Conservation (phyloP, 2,113 vertebrate genomes). For the Caranx melampygus region DNA sequence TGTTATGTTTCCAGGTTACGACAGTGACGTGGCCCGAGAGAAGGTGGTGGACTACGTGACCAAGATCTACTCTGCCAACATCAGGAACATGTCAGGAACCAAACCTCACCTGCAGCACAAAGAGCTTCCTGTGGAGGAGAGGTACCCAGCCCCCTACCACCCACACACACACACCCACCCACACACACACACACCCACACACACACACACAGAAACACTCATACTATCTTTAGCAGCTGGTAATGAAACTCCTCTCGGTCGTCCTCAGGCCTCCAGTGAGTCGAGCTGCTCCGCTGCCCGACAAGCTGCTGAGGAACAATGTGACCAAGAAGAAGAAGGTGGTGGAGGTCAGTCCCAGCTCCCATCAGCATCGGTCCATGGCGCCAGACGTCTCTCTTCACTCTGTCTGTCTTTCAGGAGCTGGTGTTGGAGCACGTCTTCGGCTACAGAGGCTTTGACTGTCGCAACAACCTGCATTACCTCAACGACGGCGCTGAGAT, state of each 20-base stretch:
- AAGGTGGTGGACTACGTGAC: conserved; percentile 93
- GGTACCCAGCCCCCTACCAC: conserved; percentile 74
- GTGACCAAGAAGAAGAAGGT: conserved; percentile 94
- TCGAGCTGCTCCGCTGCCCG: conserved; percentile 92
- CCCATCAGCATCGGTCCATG: fast-evolving
- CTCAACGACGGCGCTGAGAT: conserved; percentile 96
- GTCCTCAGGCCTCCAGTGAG: conserved; percentile 91
- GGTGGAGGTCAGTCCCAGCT: conserved; percentile 87
- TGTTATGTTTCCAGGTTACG: conserved; percentile 87
- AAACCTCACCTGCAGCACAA: conserved; percentile 95
- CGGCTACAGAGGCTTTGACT: conserved; percentile 96
- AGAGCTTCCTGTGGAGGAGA: conserved; percentile 91
- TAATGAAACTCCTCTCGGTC: background rate
- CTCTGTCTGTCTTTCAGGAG: conserved; percentile 82
- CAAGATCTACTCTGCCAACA: conserved; percentile 93
- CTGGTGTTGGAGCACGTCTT: conserved; percentile 95
- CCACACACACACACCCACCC: no score
- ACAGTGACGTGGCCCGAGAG: conserved; percentile 96
- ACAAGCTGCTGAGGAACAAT: conserved; percentile 95
- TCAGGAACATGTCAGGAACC: conserved; percentile 94
- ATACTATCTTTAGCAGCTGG: no score
- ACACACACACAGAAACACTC: no score
- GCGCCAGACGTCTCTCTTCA: fast-evolving
- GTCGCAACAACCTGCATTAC: conserved; percentile 98
- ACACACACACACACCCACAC: no score